phyloP scores from a whole-genome alignment of 2,113 vertebrate genomes.

The Lynx canadensis region DNA sequence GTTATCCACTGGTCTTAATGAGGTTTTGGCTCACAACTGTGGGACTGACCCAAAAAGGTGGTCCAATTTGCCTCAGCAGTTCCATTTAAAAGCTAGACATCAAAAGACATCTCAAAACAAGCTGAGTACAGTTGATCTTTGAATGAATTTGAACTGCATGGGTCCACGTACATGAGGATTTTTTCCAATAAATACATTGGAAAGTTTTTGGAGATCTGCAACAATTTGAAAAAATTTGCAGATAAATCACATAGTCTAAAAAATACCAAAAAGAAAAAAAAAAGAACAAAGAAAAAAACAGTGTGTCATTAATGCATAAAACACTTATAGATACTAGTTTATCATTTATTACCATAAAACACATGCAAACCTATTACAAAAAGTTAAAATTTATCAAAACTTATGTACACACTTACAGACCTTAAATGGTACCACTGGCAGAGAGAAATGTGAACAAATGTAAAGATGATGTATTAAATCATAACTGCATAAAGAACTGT shows the following conservation, averaged over 20 bases:
- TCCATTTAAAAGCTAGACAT: constrained; percentile 21
- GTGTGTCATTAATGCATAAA: not conserved
- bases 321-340: not conserved
- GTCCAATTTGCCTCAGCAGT: not conserved
- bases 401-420: not conserved
- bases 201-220: not conserved
- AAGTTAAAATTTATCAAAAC: not conserved
- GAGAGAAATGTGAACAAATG: not conserved
- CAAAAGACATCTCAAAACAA: not conserved
- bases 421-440: not conserved
- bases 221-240: not conserved
- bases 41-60: not conserved
- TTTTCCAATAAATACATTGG: not conserved
- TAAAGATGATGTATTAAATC: not conserved
- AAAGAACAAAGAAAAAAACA: not conserved
- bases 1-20: not conserved
- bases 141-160: not conserved
- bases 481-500: not conserved
- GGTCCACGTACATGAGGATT: not conserved
- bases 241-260: not conserved
- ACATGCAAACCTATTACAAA: not conserved
- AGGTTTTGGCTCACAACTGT: not conserved
- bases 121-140: not conserved
- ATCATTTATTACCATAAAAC: not conserved
- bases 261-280: not conserved